Conservation (phyloP, 2,113 vertebrate species). For the Poeciliopsis retropinna region DNA sequence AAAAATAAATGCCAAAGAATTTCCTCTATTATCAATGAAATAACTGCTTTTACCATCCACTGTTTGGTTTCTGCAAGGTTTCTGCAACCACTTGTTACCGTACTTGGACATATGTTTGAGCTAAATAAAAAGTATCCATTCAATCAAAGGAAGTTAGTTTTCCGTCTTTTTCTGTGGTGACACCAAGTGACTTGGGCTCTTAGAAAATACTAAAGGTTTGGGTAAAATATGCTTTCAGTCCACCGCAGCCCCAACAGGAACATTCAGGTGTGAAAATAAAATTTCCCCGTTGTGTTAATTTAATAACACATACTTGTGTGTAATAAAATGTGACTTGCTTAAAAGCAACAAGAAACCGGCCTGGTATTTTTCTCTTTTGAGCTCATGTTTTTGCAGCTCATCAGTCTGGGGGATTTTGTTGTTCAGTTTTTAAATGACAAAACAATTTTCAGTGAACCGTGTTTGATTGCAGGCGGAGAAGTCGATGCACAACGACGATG, state of each 20-base stretch:
- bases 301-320: too few relatives aligned
- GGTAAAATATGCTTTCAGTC: not conserved
- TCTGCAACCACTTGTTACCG: constrained; percentile 32
- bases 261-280: not conserved
- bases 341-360: too few relatives aligned
- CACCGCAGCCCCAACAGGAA: not conserved
- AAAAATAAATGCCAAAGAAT: constrained; percentile 21
- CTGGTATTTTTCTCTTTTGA: too few relatives aligned
- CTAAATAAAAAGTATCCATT: constrained; percentile 35
- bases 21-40: constrained; percentile 30
- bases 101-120: constrained; percentile 29
- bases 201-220: constrained; percentile 21
- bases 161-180: constrained; percentile 43
- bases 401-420: too few relatives aligned
- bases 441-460: too few relatives aligned
- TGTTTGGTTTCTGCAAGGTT: constrained; percentile 18
- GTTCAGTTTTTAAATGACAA: too few relatives aligned
- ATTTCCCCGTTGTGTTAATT: too few relatives aligned
- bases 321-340: too few relatives aligned
- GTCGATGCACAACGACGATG: too few relatives aligned
- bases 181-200: constrained; percentile 37
- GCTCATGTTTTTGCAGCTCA: too few relatives aligned
- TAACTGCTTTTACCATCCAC: constrained; percentile 17
- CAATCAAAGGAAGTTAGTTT: constrained; percentile 27
- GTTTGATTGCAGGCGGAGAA: too few relatives aligned